Evolutionary conservation across 2,888 invertebrate species (phyloP), one percentile per base, ranked within the genome.

Genomic region (Drosophila subquinaria): DNA sequence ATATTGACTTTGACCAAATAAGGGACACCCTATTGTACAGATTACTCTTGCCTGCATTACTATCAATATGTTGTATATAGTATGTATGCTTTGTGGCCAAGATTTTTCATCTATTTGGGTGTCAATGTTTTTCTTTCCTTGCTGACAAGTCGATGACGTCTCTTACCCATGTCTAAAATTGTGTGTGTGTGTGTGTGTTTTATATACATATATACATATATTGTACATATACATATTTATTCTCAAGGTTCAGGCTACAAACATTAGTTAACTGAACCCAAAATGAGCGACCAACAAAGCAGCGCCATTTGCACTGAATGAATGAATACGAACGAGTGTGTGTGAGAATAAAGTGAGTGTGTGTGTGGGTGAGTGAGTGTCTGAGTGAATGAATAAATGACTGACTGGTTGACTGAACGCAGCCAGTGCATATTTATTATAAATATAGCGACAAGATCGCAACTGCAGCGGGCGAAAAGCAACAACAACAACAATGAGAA

Each of bases 231-330:
- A 1, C 61, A 38, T 75, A 55, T 80, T 65, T 72, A 57, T 63
- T 73, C 69, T 74, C 81, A 86, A 86, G 87, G 87, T 63, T 83
- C 67, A 74, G 82, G 82, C 80, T 73, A 52, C 56, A 74, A 79
- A 76, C 89, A 83, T 87, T 87, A 73, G 87, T 83, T 87, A 87
- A 79, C 67, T 70, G 75, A 79, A 73, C 78, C 84, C 76, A 76
- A 84, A 84, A 83, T 88, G 84, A 87, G 84, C 84, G 87, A 63
- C 72, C 72, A 74, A 75, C 79, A 88, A 84, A 88, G 78, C 81
- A 82, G 67, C 72, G 86, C 60, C 73, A 61, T 62, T 62, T 63
- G 73, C 67, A 72, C 67, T 69, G 75, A 72, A 69, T 74, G 79
- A 75, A 69, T 60, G 75, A 74, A 61, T 65, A 76, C 3, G 61